Percentiles rank a stretch among this genome's conserved stretches.
These are phyloP conservation scores for Pachymerium ferrugineum DNA, from an alignment of 2,888 invertebrate species.

Conservation along the genomic window DNA sequence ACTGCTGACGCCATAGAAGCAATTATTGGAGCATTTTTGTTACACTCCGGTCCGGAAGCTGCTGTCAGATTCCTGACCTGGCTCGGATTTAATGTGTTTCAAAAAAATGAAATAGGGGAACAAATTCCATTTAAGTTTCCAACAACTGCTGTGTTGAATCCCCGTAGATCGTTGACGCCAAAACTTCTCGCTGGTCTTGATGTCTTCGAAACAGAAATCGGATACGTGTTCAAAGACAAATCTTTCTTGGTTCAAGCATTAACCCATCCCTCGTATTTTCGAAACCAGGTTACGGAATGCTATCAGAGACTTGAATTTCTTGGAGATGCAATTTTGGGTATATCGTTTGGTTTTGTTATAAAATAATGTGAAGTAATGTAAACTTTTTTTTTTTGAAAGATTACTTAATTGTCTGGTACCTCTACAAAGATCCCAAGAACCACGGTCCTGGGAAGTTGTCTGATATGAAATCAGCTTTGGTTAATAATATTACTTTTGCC, in stretches of 20 bases:
- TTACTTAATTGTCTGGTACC: slow-evolving; percentile 78
- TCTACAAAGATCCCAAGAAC: slow-evolving; percentile 67
- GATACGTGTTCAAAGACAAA: slow-evolving; percentile 73
- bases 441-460: slow-evolving; percentile 82
- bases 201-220: slow-evolving; percentile 58
- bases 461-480: slow-evolving; percentile 87
- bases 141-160: slow-evolving; percentile 45
- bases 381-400: slow-evolving; percentile 51
- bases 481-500: slow-evolving; percentile 94
- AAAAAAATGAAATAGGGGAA: slow-evolving; percentile 36
- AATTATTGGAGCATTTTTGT: slow-evolving; percentile 69
- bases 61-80: slow-evolving; percentile 41
- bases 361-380: background rate
- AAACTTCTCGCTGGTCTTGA: slow-evolving; percentile 36
- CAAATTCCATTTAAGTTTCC: slow-evolving; percentile 43
- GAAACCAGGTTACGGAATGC: slow-evolving; percentile 74
- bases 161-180: background rate
- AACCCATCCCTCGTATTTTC: slow-evolving; percentile 82
- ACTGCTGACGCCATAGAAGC: slow-evolving; percentile 78
- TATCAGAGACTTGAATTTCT: slow-evolving; percentile 89
- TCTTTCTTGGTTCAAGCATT: slow-evolving; percentile 81
- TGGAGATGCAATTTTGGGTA: slow-evolving; percentile 78
- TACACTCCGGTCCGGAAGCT: slow-evolving; percentile 53
- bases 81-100: slow-evolving; percentile 39
- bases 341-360: slow-evolving; percentile 28